A percentile compares a stretch with the other conserved stretches of the same genome.
Conservation (phyloP, 2,888 invertebrate genomes). For the Steinernema hermaphroditum region DNA sequence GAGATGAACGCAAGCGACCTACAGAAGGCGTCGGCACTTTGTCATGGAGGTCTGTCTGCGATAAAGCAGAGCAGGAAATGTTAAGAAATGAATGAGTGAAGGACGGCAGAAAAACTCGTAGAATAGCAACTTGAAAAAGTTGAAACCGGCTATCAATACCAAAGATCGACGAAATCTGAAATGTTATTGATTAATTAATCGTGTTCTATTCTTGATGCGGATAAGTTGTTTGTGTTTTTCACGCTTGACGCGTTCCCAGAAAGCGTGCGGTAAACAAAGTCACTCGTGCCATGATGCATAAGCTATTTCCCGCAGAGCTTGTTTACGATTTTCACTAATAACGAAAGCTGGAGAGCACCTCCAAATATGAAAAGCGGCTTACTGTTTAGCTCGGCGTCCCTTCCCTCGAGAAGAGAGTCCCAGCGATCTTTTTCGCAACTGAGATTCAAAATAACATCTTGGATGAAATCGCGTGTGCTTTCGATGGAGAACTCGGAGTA, state of each 20-base stretch:
- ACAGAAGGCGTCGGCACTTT: neutral
- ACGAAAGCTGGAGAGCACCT: too few species aligned
- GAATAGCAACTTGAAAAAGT: neutral
- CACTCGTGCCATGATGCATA: too few species aligned
- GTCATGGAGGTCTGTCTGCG: slow-evolving; percentile 13
- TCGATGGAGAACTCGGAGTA: slow-evolving; percentile 3
- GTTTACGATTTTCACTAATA: too few species aligned
- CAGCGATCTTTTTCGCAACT: slow-evolving; percentile 21
- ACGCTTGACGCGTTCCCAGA: too few species aligned
- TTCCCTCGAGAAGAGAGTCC: slow-evolving; percentile 19
- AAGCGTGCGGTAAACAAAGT: too few species aligned
- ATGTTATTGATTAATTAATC: neutral
- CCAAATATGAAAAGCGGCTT: neutral
- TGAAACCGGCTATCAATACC: slow-evolving; percentile 15
- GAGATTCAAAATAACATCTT: slow-evolving; percentile 19
- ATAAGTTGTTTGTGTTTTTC: too few species aligned
- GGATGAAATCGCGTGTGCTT: slow-evolving; percentile 19
- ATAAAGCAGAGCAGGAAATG: neutral
- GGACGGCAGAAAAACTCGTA: slow-evolving; percentile 12
- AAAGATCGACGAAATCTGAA: slow-evolving; percentile 26
- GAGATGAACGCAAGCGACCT: slow-evolving; percentile 25
- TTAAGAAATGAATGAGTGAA: neutral
- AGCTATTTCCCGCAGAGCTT: too few species aligned
- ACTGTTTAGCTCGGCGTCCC: slow-evolving; percentile 19
- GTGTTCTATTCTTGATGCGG: too few species aligned